A percentile compares a stretch with the other conserved stretches of the same genome.
Evolutionary conservation across 2,113 vertebrate genomes (phyloP).

Genomic region (Scophthalmus maximus): DNA sequence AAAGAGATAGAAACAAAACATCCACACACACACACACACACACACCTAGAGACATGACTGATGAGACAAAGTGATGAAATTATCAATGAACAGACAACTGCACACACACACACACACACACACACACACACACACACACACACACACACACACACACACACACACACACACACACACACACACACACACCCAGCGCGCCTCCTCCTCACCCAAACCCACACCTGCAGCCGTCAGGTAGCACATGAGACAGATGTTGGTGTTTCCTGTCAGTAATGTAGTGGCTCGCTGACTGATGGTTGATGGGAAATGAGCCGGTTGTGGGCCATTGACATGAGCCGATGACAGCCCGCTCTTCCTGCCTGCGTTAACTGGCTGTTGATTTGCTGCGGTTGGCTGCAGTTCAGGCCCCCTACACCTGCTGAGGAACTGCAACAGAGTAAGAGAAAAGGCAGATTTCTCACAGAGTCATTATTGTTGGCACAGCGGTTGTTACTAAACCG

Average conservation of each 20-base stretch:
- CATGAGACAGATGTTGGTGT: slow-evolving; percentile 6
- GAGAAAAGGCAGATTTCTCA: not conserved
- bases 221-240: slow-evolving; percentile 10
- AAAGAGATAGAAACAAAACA: not conserved
- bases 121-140: slow-evolving; percentile 5
- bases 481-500: not conserved
- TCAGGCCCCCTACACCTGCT: not conserved
- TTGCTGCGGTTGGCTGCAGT: not conserved
- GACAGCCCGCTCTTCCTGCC: slow-evolving; percentile 25
- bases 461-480: too few species aligned
- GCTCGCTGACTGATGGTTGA: slow-evolving; percentile 46
- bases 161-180: slow-evolving; percentile 1
- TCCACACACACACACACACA: not conserved
- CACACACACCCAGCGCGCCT: not conserved
- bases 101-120: slow-evolving; percentile 1
- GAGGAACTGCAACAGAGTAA: not conserved
- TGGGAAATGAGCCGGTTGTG: slow-evolving; percentile 28
- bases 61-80: not conserved
- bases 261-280: slow-evolving; percentile 37
- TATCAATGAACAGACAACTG: not conserved
- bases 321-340: slow-evolving; percentile 31
- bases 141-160: slow-evolving; percentile 1
- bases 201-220: slow-evolving; percentile 8
- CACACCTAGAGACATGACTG: not conserved
- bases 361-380: not conserved